Evolutionary conservation across 2,113 vertebrate genomes (phyloP).

Genomic region (zebrafish (Danio rerio)): GRCz12tu NC_133180.1:37036001-37036500

Average conservation of each 20-base stretch:
- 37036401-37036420: too few relatives aligned
- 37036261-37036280: slow-evolving; percentile 14
- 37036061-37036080: slow-evolving; percentile 37
- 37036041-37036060: slow-evolving; percentile 39
- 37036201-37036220: slow-evolving; percentile 38
- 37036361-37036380: too few relatives aligned
- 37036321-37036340: too few relatives aligned
- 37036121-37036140: slow-evolving; percentile 57
- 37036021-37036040: slow-evolving; percentile 46
- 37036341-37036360: too few relatives aligned
- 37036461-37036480: too few relatives aligned
- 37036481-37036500: too few relatives aligned
- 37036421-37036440: too few relatives aligned
- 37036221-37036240: slow-evolving; percentile 42
- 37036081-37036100: slow-evolving; percentile 56
- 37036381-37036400: too few relatives aligned
- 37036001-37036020: not conserved
- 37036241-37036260: slow-evolving; percentile 36
- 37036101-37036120: slow-evolving; percentile 62
- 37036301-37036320: not conserved
- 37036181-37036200: slow-evolving; percentile 12
- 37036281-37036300: not conserved
- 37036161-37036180: slow-evolving; percentile 50
- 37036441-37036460: too few relatives aligned
- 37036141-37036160: slow-evolving; percentile 57